A percentile compares a stretch with the other conserved stretches of the same genome.
Conservation (phyloP, 2,888 invertebrate genomes). For the Bellardia bayeri region DNA sequence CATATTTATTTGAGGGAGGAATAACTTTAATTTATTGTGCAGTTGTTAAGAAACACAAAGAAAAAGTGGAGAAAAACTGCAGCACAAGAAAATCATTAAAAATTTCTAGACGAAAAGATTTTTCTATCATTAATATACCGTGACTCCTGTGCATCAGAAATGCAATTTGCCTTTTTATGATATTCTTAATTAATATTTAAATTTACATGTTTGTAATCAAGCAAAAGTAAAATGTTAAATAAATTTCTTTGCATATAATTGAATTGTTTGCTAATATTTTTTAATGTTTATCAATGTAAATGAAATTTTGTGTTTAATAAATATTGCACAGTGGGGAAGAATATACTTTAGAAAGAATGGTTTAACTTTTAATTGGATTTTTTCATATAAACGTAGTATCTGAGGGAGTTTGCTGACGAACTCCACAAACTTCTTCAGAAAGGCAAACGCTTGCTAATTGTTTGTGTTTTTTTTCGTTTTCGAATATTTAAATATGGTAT, state of each 20-base stretch:
- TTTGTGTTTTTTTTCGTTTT: too few species aligned
- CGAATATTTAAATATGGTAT: too few species aligned
- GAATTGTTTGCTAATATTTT: slow-evolving; percentile 5
- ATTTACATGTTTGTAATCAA: slow-evolving; percentile 24
- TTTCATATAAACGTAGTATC: too few species aligned
- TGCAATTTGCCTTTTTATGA: slow-evolving; percentile 41
- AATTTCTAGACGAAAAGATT: slow-evolving; percentile 72
- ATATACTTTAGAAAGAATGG: too few species aligned
- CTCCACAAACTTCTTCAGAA: too few species aligned
- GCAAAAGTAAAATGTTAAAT: slow-evolving; percentile 20
- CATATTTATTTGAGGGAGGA: slow-evolving; percentile 15
- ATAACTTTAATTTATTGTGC: slow-evolving; percentile 44
- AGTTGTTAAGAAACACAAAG: slow-evolving; percentile 52
- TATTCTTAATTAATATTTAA: slow-evolving; percentile 55
- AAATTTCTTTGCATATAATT: neutral
- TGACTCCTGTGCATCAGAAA: slow-evolving; percentile 63
- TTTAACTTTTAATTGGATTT: too few species aligned
- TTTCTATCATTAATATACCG: slow-evolving; percentile 67
- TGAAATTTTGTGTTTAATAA: too few species aligned
- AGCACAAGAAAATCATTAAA: slow-evolving; percentile 70
- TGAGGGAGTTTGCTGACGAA: too few species aligned
- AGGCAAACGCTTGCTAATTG: too few species aligned
- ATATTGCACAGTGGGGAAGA: too few species aligned
- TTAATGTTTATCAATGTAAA: too few species aligned
- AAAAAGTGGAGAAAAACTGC: slow-evolving; percentile 40